These are phyloP conservation scores for Poecilia velifera DNA, from an alignment of 2,797 vertebrate genomes.

Conservation along the genomic window DNA sequence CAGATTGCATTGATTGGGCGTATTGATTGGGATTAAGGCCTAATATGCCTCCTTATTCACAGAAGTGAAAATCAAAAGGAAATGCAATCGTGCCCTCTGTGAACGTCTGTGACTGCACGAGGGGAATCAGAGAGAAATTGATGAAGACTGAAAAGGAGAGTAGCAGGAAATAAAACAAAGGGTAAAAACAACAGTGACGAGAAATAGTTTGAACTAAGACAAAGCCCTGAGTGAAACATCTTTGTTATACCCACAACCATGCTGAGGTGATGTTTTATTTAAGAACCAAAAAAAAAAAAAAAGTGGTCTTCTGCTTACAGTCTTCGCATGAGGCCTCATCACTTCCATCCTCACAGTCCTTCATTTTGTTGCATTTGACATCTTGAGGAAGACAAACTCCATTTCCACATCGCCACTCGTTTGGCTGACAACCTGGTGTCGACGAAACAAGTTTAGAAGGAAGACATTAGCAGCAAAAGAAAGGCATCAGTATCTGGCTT, in stretches of 20 bases:
- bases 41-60: constrained; percentile 73
- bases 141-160: neutral
- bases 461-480: constrained; percentile 25
- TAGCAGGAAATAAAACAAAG: constrained; percentile 4
- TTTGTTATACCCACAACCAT: constrained; percentile 10
- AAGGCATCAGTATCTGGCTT: constrained; percentile 27
- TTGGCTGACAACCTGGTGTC: constrained; percentile 69
- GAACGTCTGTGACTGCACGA: constrained; percentile 14
- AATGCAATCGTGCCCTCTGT: constrained; percentile 39
- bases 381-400: constrained; percentile 74
- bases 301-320: constrained; percentile 52
- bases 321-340: constrained; percentile 78
- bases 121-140: constrained; percentile 40
- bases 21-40: constrained; percentile 71
- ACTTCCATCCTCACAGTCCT: constrained; percentile 80
- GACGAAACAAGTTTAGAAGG: constrained; percentile 5
- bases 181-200: neutral
- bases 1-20: constrained; percentile 70
- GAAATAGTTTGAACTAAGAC: constrained; percentile 11
- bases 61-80: constrained; percentile 68
- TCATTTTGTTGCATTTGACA: constrained; percentile 73
- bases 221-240: constrained; percentile 3
- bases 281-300: neutral
- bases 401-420: constrained; percentile 74
- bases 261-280: constrained; percentile 30